Evolutionary conservation across 2,797 vertebrate genomes (phyloP), one percentile per base, ranked within the genome.

Genomic region (Schizothorax lantsangensis): DNA sequence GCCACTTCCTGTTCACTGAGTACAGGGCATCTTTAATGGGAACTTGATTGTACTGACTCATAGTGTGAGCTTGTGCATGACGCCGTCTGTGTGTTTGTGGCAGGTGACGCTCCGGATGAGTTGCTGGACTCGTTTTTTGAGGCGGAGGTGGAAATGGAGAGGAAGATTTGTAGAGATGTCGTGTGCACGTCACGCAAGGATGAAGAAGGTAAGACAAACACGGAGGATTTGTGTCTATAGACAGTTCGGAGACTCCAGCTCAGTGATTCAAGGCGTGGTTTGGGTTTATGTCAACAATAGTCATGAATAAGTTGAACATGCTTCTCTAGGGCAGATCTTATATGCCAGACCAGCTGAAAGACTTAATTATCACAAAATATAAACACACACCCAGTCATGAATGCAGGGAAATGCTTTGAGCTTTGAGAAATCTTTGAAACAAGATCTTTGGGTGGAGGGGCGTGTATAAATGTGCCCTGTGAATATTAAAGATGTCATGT

Each of bases 101-200:
- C 85, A 96, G 95, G 95, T 94, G 97, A 97, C 88, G 94, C 96
- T 87, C 95, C 97, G 15, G 98, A 99, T 87, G 98, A 99, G 92
- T 95, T 99, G 93, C 93, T 99, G 91, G 97, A 98, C 91, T 97
- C 96, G 2, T 99, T 99, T 94, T 99, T 99, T 93, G 98, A 99
- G 93, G 97, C 98, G 21, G 98, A 99, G 95, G 97, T 99, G 93
- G 98, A 99, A 95, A 96, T 99, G 97, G 98, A 99, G 91, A 97
- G 97, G 94, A 97, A 96, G 43, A 95, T 99, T 92, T 99, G 98
- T 93, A 96, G 98, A 93, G 98, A 99, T 84, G 93, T 98, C 33
- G 97, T 99, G 91, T 99, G 98, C 94, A 99, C 96, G 90, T 98
- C 98, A 91, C 94, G 94, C 92, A 98, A 97, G 95, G 98, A 99